A percentile compares a stretch with the other conserved stretches of the same genome.
Conservation (phyloP, 2,113 vertebrate species). For the Vombatus ursinus region DNA sequence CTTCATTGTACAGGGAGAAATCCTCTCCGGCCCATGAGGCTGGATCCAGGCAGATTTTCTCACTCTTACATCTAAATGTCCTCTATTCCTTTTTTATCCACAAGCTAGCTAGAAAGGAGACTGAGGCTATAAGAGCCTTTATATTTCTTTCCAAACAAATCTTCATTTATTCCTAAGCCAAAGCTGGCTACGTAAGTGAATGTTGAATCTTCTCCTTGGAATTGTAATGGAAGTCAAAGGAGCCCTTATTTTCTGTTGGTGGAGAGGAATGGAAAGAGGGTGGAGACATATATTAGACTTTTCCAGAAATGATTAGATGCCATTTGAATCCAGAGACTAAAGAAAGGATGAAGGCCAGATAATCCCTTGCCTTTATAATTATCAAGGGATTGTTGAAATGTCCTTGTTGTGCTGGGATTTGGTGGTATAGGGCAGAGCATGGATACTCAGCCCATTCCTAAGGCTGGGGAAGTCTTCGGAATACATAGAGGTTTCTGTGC, state of each 20-base stretch:
- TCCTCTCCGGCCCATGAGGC: not conserved
- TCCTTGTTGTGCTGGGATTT: not conserved
- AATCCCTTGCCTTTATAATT: slow-evolving; percentile 2
- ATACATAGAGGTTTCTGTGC: not conserved
- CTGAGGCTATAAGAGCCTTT: slow-evolving; percentile 51
- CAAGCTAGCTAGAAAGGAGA: slow-evolving; percentile 22
- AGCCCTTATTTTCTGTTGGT: not conserved
- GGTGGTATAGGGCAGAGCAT: not conserved
- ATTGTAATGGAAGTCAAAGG: not conserved
- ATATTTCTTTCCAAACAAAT: not conserved
- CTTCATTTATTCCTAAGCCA: not conserved
- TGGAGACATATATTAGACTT: not conserved
- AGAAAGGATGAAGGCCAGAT: not conserved
- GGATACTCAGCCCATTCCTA: not conserved
- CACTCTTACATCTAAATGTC: not conserved
- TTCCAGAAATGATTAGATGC: not conserved
- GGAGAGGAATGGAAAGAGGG: slow-evolving; percentile 24
- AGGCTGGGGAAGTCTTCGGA: not conserved
- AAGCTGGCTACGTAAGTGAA: not conserved
- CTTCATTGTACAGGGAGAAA: not conserved
- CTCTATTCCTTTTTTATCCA: not conserved
- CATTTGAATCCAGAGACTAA: not conserved
- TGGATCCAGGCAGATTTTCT: not conserved
- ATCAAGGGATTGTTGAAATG: not conserved
- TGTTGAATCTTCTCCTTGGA: not conserved